Evolutionary conservation across 1,140 invertebrate genomes (phyloP), one percentile per base, ranked within the genome.

Genomic region (Orchestia grillus): DNA sequence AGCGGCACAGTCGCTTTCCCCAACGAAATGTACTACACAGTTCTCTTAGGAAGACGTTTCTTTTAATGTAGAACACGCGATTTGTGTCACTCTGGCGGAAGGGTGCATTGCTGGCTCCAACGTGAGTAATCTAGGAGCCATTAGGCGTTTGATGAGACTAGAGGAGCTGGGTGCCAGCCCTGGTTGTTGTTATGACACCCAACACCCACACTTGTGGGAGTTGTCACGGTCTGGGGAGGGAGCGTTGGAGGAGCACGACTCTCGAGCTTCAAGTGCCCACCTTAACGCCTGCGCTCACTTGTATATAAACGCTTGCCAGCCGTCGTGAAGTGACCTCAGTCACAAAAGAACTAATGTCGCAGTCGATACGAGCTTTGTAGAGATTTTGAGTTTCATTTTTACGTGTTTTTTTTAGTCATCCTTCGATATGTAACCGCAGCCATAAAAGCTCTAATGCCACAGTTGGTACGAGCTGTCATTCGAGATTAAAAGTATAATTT

Each of bases 121-220:
- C 15, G 62, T 77, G 28, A 36, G 28, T 77, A 23, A 77, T 77
- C 28, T 77, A 19, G 62, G 62, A 15, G 62, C 62, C 62, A 77
- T 77, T 77, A 77, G 28, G 62, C 62, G 62, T 19, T 28, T 77
- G 62, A 77, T 77, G 62, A 77, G 42, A 90, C 36, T 41, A 90
- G 42, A 43, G n/a, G 41, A 44, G 88, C 6, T 42, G 6, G 43
- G 88, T 44, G 4, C 88, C 41, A 42, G 88, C 88, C 88, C 15
- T 42, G 4, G 88, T 19, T 90, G 88, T 8, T 90, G 88, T 44
- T 41, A 90, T 90, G 88, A 90, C 88, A 90, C 88, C 88, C 3
- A 28, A 90, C 88, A 90, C 88, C 88, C 3, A 90, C 88, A 90
- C 88, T 90, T 90, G 88, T 90, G 88, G n/a, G n/a, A 42, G n/a